phyloP scores from a whole-genome alignment of 2,113 vertebrate species.

The Oryzias curvinotus region DNA sequence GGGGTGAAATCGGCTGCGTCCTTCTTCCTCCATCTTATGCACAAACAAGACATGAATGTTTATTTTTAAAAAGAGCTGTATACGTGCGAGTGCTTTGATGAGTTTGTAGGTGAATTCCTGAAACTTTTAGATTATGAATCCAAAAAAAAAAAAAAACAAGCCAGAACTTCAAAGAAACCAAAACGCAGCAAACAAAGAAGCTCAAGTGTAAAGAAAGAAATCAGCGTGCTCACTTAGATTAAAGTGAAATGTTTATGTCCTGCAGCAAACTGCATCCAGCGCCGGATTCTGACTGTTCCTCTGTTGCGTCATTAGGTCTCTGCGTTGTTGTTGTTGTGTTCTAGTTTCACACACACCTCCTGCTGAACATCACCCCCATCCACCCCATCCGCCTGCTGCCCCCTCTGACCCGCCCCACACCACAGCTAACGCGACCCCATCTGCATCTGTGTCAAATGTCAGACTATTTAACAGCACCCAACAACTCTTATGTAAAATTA shows the following conservation, averaged over 20 bases:
- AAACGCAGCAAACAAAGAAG: too few relatives aligned
- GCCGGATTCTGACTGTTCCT: conserved; percentile 26
- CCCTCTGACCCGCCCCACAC: conserved; percentile 28
- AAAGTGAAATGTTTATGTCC: conserved; percentile 42
- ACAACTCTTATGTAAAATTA: too few relatives aligned
- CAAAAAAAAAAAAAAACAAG: not conserved
- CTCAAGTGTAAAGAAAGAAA: not conserved
- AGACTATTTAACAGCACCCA: too few relatives aligned
- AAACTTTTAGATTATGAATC: conserved; percentile 33
- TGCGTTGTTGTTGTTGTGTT: conserved; percentile 30
- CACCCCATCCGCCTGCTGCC: conserved; percentile 44
- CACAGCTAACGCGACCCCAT: conserved; percentile 1
- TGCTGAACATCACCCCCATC: conserved; percentile 74
- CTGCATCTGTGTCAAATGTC: not conserved
- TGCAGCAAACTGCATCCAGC: conserved; percentile 11
- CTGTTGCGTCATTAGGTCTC: conserved; percentile 46
- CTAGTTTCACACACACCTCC: conserved; percentile 76
- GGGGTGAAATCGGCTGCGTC: conserved; percentile 78
- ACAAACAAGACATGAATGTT: not conserved
- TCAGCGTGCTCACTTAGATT: conserved; percentile 1
- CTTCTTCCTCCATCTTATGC: conserved; percentile 1
- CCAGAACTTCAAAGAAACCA: too few relatives aligned
- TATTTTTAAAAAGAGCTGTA: not conserved
- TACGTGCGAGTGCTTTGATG: not conserved
- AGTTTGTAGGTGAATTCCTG: not conserved